Conservation (phyloP, 2,797 vertebrate species). For the Mus spretus region DNA sequence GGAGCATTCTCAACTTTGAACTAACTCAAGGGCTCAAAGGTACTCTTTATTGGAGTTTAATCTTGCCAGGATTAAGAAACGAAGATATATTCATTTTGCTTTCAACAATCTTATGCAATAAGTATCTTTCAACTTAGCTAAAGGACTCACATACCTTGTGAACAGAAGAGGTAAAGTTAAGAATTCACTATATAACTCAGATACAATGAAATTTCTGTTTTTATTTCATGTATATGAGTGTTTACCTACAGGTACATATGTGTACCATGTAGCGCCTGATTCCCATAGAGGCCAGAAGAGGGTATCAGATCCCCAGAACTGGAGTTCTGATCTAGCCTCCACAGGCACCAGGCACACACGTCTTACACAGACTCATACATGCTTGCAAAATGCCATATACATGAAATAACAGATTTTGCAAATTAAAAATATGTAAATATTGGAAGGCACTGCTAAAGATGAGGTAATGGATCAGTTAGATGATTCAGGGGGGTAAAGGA, state of each 20-base stretch:
- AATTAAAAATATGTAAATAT: neutral
- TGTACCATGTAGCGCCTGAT: neutral
- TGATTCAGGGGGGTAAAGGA: neutral
- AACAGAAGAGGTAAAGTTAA: conserved; percentile 8
- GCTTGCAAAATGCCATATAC: neutral
- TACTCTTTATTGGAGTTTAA: conserved; percentile 44
- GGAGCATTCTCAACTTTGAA: conserved; percentile 47
- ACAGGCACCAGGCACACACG: neutral
- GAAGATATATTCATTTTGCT: conserved; percentile 47
- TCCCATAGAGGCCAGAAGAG: neutral
- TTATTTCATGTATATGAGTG: neutral
- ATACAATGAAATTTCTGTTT: conserved; percentile 26
- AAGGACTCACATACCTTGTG: neutral
- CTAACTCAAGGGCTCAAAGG: conserved; percentile 29
- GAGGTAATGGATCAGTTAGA: neutral
- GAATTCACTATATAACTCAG: conserved; percentile 41
- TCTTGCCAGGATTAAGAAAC: conserved; percentile 42
- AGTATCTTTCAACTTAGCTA: conserved; percentile 31
- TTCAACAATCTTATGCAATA: conserved; percentile 34
- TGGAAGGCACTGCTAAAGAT: neutral
- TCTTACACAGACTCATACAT: neutral
- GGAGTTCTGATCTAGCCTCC: neutral
- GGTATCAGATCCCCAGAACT: neutral
- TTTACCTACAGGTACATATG: neutral
- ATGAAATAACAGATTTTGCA: neutral